Conservation (phyloP, 2,888 invertebrate genomes). For the Hyles lineata region DNA sequence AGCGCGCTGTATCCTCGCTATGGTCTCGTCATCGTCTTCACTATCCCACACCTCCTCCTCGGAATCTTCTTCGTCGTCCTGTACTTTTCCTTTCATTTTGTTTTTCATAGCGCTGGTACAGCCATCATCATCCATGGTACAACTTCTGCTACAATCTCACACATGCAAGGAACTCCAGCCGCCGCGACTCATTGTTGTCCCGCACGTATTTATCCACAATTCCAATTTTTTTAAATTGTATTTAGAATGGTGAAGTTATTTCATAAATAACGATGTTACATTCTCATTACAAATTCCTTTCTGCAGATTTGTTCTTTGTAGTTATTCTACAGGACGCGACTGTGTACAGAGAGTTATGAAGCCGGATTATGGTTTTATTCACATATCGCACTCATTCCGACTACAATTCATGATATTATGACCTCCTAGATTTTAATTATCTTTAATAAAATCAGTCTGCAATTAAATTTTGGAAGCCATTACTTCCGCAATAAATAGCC, state of each 20-base stretch:
- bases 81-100: conserved; percentile 63
- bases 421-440: conserved; percentile 60
- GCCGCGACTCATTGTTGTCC: conserved; percentile 43
- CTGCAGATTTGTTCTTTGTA: conserved; percentile 72
- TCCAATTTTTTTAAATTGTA: conserved; percentile 35
- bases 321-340: conserved; percentile 70
- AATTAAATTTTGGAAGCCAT: conserved; percentile 85
- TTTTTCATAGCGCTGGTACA: conserved; percentile 62
- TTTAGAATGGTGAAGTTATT: conserved; percentile 40
- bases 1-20: conserved; percentile 78
- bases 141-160: conserved; percentile 37
- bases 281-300: conserved; percentile 38
- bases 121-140: conserved; percentile 70
- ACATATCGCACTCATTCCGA: conserved; percentile 54
- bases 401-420: conserved; percentile 49
- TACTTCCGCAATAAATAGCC: conserved; percentile 85
- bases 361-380: conserved; percentile 72
- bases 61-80: conserved; percentile 68
- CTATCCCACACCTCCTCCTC: conserved; percentile 75
- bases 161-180: conserved; percentile 36
- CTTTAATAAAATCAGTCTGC: conserved; percentile 69
- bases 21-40: conserved; percentile 80
- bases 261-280: conserved; percentile 41
- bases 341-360: conserved; percentile 59
- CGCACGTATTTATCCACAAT: conserved; percentile 36